A percentile compares a stretch with the other conserved stretches of the same genome.
These are phyloP conservation scores for Epistrophella euchroma DNA, from an alignment of 2,888 invertebrate species.

Conservation along the genomic window DNA sequence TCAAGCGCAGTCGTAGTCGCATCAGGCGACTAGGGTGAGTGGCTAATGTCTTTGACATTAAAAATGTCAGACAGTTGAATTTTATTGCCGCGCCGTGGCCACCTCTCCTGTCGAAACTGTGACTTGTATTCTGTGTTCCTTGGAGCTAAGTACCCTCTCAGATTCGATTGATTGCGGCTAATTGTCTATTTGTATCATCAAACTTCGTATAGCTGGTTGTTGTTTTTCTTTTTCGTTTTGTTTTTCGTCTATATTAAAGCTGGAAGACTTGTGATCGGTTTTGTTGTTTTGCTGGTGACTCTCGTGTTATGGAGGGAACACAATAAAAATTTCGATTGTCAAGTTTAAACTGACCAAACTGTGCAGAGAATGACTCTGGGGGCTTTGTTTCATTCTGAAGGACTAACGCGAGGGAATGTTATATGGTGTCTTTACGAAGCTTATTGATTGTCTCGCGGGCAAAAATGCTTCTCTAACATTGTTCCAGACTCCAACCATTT, in stretches of 20 bases:
- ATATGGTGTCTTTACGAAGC: constrained; percentile 30
- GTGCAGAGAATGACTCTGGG: neutral
- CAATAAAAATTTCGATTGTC: constrained; percentile 41
- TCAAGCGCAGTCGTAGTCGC: neutral
- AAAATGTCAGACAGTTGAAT: constrained; percentile 75
- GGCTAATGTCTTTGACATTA: constrained; percentile 75
- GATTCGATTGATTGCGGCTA: constrained; percentile 76
- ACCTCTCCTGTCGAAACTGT: constrained; percentile 75
- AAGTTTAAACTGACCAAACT: constrained; percentile 47
- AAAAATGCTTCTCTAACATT: constrained; percentile 16
- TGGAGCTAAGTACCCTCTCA: constrained; percentile 71
- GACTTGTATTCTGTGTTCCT: constrained; percentile 74
- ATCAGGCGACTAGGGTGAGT: constrained; percentile 55
- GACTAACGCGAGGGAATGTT: constrained; percentile 20
- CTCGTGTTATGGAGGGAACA: constrained; percentile 45
- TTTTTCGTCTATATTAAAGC: neutral
- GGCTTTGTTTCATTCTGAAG: constrained; percentile 38
- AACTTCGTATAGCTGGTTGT: constrained; percentile 43
- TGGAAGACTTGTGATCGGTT: constrained; percentile 19
- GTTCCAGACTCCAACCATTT: constrained; percentile 5
- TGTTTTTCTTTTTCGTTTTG: neutral
- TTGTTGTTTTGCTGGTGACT: constrained; percentile 45
- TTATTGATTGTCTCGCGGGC: constrained; percentile 21
- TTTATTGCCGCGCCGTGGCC: constrained; percentile 75
- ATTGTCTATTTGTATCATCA: constrained; percentile 76